These are phyloP conservation scores for Phacellophora camtschatica DNA, from an alignment of 30 jellyfish, hydroid and myxozoan genomes.

Conservation along the genomic window DNA sequence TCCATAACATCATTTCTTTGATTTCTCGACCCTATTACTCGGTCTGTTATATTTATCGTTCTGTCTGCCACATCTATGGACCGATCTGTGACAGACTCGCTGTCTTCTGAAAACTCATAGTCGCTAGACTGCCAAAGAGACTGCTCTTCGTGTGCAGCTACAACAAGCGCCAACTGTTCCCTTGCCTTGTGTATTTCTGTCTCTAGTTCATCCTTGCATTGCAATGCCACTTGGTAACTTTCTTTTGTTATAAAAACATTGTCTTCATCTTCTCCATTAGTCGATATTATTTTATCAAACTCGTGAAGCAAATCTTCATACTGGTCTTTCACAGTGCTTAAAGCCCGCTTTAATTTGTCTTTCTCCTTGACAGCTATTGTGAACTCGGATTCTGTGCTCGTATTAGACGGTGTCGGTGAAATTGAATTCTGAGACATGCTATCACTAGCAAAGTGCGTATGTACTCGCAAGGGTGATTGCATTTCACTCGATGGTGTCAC, in stretches of 20 bases:
- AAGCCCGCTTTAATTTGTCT: slow-evolving; percentile 52
- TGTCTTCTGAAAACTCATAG: slow-evolving; percentile 55
- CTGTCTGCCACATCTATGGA: background rate
- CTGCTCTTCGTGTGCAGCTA: slow-evolving; percentile 49
- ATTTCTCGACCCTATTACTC: background rate
- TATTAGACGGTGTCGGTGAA: slow-evolving; percentile 38
- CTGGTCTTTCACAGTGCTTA: slow-evolving; percentile 45
- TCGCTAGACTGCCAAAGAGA: slow-evolving; percentile 56
- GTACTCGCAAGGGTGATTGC: background rate
- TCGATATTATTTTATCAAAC: slow-evolving; percentile 55
- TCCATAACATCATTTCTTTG: background rate
- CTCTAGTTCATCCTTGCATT: slow-evolving; percentile 78
- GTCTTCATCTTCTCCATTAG: slow-evolving; percentile 40
- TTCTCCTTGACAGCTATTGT: slow-evolving; percentile 49
- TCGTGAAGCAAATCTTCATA: slow-evolving; percentile 66
- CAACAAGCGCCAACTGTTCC: slow-evolving; percentile 66
- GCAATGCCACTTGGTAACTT: slow-evolving; percentile 49
- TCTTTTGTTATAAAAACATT: slow-evolving; percentile 44
- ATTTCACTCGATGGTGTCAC: background rate
- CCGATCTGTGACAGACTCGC: slow-evolving; percentile 8
- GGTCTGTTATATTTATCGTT: no score
- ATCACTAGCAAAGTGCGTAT: background rate
- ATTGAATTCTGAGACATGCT: background rate
- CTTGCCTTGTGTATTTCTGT: slow-evolving; percentile 72
- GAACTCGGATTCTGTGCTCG: slow-evolving; percentile 66